Percentiles rank a stretch among this genome's conserved stretches.
phyloP scores from a whole-genome alignment of 2,113 vertebrate genomes.

The Saccopteryx bilineata region DNA sequence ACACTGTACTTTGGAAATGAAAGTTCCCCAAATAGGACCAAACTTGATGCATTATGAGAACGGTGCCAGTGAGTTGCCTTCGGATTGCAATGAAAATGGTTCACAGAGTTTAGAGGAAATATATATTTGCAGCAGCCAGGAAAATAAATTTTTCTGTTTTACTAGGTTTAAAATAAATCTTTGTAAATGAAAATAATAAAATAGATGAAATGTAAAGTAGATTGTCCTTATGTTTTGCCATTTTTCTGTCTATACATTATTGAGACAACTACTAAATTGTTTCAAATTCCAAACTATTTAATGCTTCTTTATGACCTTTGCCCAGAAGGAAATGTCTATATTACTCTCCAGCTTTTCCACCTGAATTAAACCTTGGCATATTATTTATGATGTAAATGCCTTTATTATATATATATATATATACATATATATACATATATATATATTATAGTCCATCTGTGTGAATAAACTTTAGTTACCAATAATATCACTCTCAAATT shows the following conservation, averaged over 20 bases:
- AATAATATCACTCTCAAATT: background rate
- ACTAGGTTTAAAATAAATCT: background rate
- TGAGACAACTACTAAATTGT: background rate
- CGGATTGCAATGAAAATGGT: background rate
- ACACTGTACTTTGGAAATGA: background rate
- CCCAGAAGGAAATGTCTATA: background rate
- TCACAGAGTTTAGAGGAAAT: background rate
- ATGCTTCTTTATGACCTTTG: background rate
- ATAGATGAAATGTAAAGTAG: background rate
- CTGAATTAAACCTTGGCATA: background rate
- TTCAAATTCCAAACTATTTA: background rate
- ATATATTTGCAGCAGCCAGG: background rate
- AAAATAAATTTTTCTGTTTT: constrained; percentile 40
- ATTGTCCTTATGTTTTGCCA: background rate
- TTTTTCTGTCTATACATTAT: background rate
- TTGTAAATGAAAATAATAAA: constrained; percentile 6
- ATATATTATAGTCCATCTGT: background rate
- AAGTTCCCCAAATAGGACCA: background rate
- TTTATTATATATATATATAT: background rate
- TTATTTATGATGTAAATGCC: background rate
- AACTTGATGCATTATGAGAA: background rate
- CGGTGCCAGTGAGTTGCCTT: background rate
- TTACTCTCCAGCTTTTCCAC: background rate
- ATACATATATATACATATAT: background rate
- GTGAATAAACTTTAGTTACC: background rate